Conservation (phyloP, 2,797 vertebrate species). For the Morelia viridis region DNA sequence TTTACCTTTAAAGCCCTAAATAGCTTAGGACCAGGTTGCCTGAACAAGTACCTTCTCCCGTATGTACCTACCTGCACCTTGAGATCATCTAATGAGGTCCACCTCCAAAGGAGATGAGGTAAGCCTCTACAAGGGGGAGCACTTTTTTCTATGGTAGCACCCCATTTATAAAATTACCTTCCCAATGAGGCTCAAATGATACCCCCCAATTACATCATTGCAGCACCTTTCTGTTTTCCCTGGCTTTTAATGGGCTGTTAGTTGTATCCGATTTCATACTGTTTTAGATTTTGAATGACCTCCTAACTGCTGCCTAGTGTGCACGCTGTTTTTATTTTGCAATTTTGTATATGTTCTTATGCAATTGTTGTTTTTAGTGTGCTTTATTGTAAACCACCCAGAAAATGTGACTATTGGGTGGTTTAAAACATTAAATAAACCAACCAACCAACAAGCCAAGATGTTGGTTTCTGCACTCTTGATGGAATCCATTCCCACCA, state of each 20-base stretch:
- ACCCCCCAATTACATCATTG: too few species aligned
- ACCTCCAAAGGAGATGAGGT: too few species aligned
- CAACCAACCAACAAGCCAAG: not conserved
- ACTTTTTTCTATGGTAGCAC: too few species aligned
- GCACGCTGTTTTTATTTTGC: not conserved
- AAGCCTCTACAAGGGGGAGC: too few species aligned
- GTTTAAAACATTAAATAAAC: not conserved
- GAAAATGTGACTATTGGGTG: not conserved
- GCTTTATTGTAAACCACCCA: not conserved
- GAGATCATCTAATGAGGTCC: too few species aligned
- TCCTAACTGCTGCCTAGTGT: not conserved
- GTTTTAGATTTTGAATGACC: not conserved
- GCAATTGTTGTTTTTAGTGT: not conserved
- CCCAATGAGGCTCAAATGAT: too few species aligned
- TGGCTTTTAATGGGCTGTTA: not conserved
- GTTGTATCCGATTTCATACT: not conserved
- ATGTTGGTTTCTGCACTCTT: fast-evolving
- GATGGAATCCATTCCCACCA: not conserved
- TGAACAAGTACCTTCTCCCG: too few species aligned
- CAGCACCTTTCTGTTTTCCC: not conserved
- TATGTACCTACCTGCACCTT: too few species aligned
- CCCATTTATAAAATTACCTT: too few species aligned
- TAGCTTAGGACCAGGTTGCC: too few species aligned
- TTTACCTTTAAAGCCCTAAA: too few species aligned
- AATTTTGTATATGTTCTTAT: not conserved